Evolutionary conservation across 2,797 vertebrate species (phyloP).

Genomic region (Dromococcyx pavoninus): DNA sequence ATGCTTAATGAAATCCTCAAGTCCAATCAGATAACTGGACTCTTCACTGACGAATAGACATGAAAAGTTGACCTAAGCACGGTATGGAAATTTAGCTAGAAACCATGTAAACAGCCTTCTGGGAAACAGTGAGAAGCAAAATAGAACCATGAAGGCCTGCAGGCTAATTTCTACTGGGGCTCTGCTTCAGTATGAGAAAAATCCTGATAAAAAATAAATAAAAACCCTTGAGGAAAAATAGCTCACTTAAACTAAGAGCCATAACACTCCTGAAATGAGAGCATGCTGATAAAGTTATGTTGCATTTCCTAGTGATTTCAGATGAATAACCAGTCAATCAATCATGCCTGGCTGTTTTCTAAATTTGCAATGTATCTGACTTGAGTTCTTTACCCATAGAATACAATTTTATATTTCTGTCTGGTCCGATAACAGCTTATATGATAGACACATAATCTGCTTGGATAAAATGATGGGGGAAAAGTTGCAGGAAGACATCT

Average conservation of each 20-base stretch:
- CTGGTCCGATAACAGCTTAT: not conserved
- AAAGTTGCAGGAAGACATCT: not conserved
- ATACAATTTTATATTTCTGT: slow-evolving; percentile 11
- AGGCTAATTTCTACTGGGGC: not conserved
- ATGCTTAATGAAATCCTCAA: not conserved
- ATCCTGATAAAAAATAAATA: not conserved
- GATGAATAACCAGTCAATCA: slow-evolving; percentile 42
- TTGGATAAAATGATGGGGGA: not conserved
- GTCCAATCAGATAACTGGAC: not conserved
- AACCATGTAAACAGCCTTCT: not conserved
- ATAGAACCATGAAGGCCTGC: not conserved
- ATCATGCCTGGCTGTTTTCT: slow-evolving; percentile 27
- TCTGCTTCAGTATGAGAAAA: not conserved
- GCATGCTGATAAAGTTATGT: slow-evolving; percentile 5
- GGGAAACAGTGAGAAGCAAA: not conserved
- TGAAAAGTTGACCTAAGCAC: not conserved
- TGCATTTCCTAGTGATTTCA: slow-evolving; percentile 40
- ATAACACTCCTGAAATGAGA: slow-evolving; percentile 5
- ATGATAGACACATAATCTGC: not conserved
- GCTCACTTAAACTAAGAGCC: slow-evolving; percentile 20
- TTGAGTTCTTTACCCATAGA: slow-evolving; percentile 5
- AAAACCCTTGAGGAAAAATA: not conserved
- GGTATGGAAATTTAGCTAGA: not conserved
- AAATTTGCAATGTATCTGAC: slow-evolving; percentile 14
- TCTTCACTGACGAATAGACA: not conserved